Base-by-base conservation (phyloP, 2,888 invertebrate genomes). In the Cepaea hortensis region DNA sequence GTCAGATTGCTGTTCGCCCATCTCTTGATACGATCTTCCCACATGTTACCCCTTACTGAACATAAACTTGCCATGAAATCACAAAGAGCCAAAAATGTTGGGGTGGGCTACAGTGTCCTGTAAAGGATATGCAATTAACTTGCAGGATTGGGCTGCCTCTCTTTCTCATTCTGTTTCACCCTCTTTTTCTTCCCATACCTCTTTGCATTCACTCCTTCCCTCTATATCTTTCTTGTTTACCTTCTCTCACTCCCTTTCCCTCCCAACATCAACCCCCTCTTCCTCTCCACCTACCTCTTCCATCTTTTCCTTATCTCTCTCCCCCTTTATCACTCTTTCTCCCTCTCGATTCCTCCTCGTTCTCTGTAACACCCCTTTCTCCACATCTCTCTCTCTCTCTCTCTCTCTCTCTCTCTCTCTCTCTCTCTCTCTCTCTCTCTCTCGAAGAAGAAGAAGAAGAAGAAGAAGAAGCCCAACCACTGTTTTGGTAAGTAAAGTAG, bases 331-430 rank as follows among this genome's bases (percentile, higher is more conserved):
- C 73, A 18, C 73, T n/a, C n/a, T 73, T n/a, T 20, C 73, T 73
- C 73, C 3, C 73, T 18, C 73, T 23, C 65, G 11, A 11, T 18
- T 18, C 18, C 65, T 18, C 20, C n/a, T n/a, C 9, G 18, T 68
- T 35, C 23, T 13, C 35, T 35, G 5, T 18, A 20, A n/a, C 62
- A 65, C 46, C 48, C 46, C 55, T 73, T 23, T 61, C 75, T n/a
- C 18, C 55, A n/a, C 50, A 73, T 75, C 84, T 55, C 84, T 61
- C 84, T 75, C 84, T 61, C 75, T 75, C 75, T 13, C 84, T 75
- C 75, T 7, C 84, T 61, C 84, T 75, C 75, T 84, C 75, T 55
- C 84, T 75, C 73, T 20, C 75, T 84, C 84, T 75, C 75, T 75
- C 84, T 76, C 84, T 75, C 84, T 62, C 62, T 62, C 62, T 18